Percentiles rank a stretch among this genome's conserved stretches.
Evolutionary conservation across 2,113 vertebrate species (phyloP).

Genomic region (Hoplias malabaricus): DNA sequence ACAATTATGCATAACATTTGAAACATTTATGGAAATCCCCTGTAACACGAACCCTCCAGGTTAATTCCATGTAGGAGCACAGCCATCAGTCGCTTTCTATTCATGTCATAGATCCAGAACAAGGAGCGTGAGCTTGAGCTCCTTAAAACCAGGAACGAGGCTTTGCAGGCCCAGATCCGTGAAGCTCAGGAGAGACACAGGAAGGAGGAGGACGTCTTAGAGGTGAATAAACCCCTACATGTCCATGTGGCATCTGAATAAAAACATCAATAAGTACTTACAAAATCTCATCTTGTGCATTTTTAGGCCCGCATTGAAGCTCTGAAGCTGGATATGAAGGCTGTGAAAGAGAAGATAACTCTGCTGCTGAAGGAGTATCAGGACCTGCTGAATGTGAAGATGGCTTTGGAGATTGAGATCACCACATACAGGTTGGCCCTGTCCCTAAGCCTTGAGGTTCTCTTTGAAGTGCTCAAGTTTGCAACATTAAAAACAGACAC

Average conservation of each 20-base stretch:
- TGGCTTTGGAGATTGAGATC: slow-evolving; percentile 79
- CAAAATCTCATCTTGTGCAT: slow-evolving; percentile 8
- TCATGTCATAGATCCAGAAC: slow-evolving; percentile 61
- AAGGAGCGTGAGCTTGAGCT: slow-evolving; percentile 69
- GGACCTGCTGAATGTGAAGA: slow-evolving; percentile 75
- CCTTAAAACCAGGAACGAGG: slow-evolving; percentile 69
- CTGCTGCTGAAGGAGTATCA: slow-evolving; percentile 76
- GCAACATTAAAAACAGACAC: too few relatives aligned
- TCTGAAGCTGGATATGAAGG: slow-evolving; percentile 59
- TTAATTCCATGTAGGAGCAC: background rate
- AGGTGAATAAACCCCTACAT: slow-evolving; percentile 58
- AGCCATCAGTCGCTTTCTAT: background rate
- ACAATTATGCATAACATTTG: too few relatives aligned
- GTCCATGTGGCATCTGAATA: too few relatives aligned
- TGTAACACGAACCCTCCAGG: background rate
- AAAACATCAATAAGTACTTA: background rate
- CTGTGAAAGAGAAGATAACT: slow-evolving; percentile 72
- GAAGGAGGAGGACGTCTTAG: slow-evolving; percentile 55
- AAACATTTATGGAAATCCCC: too few relatives aligned
- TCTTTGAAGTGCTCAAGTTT: too few relatives aligned
- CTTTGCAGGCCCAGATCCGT: slow-evolving; percentile 63
- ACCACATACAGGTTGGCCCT: slow-evolving; percentile 76
- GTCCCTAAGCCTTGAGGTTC: background rate
- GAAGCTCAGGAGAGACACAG: slow-evolving; percentile 61
- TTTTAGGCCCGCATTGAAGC: slow-evolving; percentile 57